phyloP scores from a whole-genome alignment of 1,140 invertebrate species.

The Zaprionus ghesquierei region DNA sequence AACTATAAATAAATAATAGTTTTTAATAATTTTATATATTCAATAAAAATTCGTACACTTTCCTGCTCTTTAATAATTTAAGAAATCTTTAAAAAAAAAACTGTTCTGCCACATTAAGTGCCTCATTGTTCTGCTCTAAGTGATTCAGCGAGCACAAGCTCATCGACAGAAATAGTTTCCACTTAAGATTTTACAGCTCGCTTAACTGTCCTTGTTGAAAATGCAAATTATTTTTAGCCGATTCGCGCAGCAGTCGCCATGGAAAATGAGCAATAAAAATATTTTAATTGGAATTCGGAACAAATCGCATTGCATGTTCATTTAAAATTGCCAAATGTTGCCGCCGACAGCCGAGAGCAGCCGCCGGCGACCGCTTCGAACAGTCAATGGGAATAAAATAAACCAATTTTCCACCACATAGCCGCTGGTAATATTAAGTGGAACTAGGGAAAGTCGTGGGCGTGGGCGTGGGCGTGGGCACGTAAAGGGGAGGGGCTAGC shows the following conservation, averaged over 20 bases:
- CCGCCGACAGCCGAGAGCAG: conserved; percentile 12
- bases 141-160: not conserved
- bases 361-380: not conserved
- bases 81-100: too few species aligned
- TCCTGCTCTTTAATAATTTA: not conserved
- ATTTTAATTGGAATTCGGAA: conserved; percentile 63
- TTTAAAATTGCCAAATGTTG: conserved; percentile 54
- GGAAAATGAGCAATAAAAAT: conserved; percentile 58
- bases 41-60: too few species aligned
- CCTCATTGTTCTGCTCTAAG: not conserved
- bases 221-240: conserved; percentile 31
- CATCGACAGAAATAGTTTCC: not conserved
- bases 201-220: not conserved
- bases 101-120: too few species aligned
- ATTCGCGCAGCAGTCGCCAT: not conserved
- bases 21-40: too few species aligned
- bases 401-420: conserved; percentile 74
- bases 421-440: conserved; percentile 40
- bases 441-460: not conserved
- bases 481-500: too few species aligned
- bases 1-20: too few species aligned
- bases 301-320: conserved; percentile 74
- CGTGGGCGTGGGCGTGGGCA: too few species aligned
- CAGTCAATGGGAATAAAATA: conserved; percentile 71
- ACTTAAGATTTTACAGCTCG: not conserved